phyloP scores from a whole-genome alignment of 64 coral and sea anemone species.

The Pachyseris speciosa region DNA sequence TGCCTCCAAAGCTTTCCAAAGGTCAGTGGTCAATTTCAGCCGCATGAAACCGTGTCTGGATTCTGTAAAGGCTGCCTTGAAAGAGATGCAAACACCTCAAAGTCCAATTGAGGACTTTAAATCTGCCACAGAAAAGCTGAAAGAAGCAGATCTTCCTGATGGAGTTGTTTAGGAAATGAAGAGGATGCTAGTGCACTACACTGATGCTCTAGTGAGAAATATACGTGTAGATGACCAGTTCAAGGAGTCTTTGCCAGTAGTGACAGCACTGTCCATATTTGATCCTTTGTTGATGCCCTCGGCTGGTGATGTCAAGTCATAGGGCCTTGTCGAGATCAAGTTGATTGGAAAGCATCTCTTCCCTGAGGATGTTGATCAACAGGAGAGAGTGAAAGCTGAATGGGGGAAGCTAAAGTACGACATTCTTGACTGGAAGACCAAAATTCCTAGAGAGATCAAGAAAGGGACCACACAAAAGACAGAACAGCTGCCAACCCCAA shows the following conservation, averaged over 20 bases:
- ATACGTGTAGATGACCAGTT: conserved; percentile 63
- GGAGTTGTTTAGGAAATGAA: conserved; percentile 26
- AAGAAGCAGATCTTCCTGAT: conserved; percentile 22
- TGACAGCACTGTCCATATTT: conserved; percentile 37
- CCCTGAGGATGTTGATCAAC: conserved; percentile 46
- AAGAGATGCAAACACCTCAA: conserved; percentile 36
- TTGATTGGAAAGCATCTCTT: conserved; percentile 52
- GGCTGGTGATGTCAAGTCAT: conserved; percentile 30
- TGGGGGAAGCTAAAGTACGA: conserved; percentile 67
- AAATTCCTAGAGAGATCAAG: conserved; percentile 58
- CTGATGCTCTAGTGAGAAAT: conserved; percentile 27
- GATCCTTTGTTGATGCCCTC: conserved; percentile 47
- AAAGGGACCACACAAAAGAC: conserved; percentile 40
- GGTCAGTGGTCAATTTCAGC: conserved; percentile 52
- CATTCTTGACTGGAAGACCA: conserved; percentile 62
- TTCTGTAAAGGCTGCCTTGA: conserved; percentile 54
- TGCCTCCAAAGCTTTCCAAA: conserved; percentile 64
- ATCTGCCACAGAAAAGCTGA: conserved; percentile 41
- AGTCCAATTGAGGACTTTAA: conserved; percentile 50
- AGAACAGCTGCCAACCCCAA: conserved; percentile 69
- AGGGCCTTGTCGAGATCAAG: conserved; percentile 44
- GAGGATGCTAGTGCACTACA: conserved; percentile 34
- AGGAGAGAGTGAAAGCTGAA: conserved; percentile 73
- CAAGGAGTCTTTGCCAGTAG: conserved; percentile 43
- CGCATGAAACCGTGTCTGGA: conserved; percentile 42